These are phyloP conservation scores for Ladona fulva DNA, from an alignment of 1,140 invertebrate genomes.

Conservation along the genomic window DNA sequence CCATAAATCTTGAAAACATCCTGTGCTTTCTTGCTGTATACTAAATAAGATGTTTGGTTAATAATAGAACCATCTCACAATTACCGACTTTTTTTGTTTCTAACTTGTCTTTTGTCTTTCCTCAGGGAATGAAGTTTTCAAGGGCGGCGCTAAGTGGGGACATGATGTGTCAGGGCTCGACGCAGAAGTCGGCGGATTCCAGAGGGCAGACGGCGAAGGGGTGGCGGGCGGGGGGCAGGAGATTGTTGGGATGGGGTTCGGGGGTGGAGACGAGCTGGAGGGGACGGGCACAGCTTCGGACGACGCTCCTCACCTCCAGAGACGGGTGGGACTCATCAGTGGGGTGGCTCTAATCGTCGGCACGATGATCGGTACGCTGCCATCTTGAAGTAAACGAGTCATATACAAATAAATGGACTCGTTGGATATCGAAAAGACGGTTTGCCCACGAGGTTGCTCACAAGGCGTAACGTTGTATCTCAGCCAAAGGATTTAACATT, in stretches of 20 bases:
- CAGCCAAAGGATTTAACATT: too few relatives aligned
- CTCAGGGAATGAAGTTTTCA: neutral
- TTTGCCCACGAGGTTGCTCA: too few relatives aligned
- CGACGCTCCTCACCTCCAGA: constrained; percentile 94
- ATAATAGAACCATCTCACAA: too few relatives aligned
- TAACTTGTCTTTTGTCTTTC: neutral
- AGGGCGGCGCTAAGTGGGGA: neutral
- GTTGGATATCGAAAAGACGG: too few relatives aligned
- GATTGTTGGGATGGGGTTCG: neutral
- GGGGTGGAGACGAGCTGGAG: constrained; percentile 58
- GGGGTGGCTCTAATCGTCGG: constrained; percentile 95
- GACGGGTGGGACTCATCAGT: constrained; percentile 96
- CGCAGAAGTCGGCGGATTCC: neutral
- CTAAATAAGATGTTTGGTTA: too few relatives aligned
- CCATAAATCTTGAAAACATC: too few relatives aligned
- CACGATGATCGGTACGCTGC: constrained; percentile 78
- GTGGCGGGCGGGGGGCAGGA: constrained; percentile 9
- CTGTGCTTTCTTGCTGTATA: too few relatives aligned
- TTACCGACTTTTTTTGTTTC: too few relatives aligned
- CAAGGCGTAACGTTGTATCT: too few relatives aligned
- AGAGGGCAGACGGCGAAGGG: neutral
- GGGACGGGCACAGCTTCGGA: constrained; percentile 81
- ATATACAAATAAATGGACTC: too few relatives aligned
- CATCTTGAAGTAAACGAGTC: too few relatives aligned
- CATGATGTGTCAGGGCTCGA: neutral